Conservation (phyloP, 2,888 invertebrate species). For the Psylliodes chrysocephalus region DNA sequence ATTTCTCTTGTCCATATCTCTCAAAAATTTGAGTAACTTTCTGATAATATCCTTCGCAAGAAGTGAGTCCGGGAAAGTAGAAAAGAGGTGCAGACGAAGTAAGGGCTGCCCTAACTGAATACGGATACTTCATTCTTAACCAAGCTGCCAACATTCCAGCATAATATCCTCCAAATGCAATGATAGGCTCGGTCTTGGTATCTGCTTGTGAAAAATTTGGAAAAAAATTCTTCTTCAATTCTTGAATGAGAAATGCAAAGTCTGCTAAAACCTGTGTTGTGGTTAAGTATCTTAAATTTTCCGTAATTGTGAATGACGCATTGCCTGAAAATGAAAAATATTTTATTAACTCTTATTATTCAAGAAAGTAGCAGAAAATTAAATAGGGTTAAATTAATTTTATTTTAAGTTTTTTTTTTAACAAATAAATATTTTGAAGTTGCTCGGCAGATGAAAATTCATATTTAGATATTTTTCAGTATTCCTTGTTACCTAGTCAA, state of each 20-base stretch:
- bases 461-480: too few relatives aligned
- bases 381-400: too few relatives aligned
- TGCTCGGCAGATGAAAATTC: too few relatives aligned
- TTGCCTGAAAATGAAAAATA: slow-evolving; percentile 69
- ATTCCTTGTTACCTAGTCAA: too few relatives aligned
- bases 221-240: slow-evolving; percentile 62
- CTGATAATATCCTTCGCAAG: slow-evolving; percentile 79
- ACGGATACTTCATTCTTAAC: too few relatives aligned
- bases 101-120: slow-evolving; percentile 87
- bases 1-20: slow-evolving; percentile 58
- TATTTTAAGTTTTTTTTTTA: too few relatives aligned
- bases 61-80: slow-evolving; percentile 82
- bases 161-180: slow-evolving; percentile 87
- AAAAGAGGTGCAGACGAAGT: too few relatives aligned
- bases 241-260: background rate
- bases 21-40: slow-evolving; percentile 83
- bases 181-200: slow-evolving; percentile 75
- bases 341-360: too few relatives aligned
- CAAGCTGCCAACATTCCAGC: too few relatives aligned
- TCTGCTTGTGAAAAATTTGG: slow-evolving; percentile 43
- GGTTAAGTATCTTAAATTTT: slow-evolving; percentile 75
- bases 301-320: slow-evolving; percentile 72
- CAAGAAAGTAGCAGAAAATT: too few relatives aligned
- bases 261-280: slow-evolving; percentile 76
- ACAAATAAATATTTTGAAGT: too few relatives aligned